A percentile compares a stretch with the other conserved stretches of the same genome.
These are phyloP conservation scores for Bergia sp. DNA, from an alignment of 92 coral and sea anemone species.

Conservation along the genomic window DNA sequence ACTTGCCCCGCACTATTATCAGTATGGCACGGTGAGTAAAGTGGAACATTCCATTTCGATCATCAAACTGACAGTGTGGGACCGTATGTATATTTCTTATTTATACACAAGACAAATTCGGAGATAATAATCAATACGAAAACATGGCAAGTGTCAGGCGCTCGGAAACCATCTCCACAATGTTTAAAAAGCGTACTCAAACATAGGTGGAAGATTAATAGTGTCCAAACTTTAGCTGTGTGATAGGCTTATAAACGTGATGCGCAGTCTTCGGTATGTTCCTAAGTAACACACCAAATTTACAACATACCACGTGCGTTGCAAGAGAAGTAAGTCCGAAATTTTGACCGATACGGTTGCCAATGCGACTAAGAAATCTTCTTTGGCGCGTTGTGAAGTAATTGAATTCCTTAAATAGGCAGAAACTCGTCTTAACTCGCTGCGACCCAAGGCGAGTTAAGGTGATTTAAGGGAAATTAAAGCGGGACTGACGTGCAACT, in stretches of 20 bases:
- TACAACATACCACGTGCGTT: background rate
- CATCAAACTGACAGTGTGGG: background rate
- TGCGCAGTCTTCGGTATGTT: background rate
- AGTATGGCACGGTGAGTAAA: constrained; percentile 88
- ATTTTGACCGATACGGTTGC: no score
- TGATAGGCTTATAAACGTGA: background rate
- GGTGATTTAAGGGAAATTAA: no score
- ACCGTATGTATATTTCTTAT: background rate
- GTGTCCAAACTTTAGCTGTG: background rate
- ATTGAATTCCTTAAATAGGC: no score
- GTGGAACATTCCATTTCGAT: background rate
- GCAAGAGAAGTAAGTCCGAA: no score
- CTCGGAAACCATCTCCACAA: background rate
- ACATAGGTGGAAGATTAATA: no score
- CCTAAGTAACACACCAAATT: background rate
- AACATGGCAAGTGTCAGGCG: background rate
- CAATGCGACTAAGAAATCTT: no score
- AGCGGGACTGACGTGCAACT: no score
- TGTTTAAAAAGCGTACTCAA: no score
- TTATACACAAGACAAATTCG: background rate
- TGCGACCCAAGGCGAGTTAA: no score
- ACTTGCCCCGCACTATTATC: constrained; percentile 97
- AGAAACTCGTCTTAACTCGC: no score
- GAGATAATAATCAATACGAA: background rate
- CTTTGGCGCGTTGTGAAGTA: no score